These are phyloP conservation scores for Troglohyphantes excavatus DNA, from an alignment of 2,888 invertebrate species.

Conservation along the genomic window DNA sequence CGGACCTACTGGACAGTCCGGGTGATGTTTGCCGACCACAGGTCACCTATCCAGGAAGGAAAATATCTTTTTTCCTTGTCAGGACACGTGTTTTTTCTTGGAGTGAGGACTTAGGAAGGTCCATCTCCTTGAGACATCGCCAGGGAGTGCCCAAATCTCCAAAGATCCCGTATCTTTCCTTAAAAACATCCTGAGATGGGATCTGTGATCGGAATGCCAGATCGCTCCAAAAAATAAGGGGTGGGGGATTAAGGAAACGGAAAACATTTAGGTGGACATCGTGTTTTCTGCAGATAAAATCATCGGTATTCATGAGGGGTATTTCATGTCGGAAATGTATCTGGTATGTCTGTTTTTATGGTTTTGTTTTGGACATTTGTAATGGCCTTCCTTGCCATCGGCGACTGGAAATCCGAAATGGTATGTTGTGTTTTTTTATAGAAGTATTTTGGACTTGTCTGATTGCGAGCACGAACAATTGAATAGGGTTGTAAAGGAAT, in stretches of 20 bases:
- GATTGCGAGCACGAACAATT: no score
- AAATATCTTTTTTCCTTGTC: background rate
- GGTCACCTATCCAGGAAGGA: background rate
- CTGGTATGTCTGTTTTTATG: background rate
- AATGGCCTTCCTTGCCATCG: background rate
- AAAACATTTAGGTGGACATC: constrained; percentile 77
- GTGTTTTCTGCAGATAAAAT: constrained; percentile 42
- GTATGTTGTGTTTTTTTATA: background rate
- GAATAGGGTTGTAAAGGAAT: no score
- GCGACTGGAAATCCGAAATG: background rate
- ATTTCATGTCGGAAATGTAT: background rate
- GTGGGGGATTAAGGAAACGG: constrained; percentile 69
- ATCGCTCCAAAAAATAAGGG: constrained; percentile 10
- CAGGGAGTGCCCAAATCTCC: constrained; percentile 7
- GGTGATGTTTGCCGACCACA: constrained; percentile 3
- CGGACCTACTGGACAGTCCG: constrained; percentile 55
- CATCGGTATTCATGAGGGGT: constrained; percentile 30
- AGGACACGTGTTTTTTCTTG: background rate
- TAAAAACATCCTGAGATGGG: background rate
- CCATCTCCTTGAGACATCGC: constrained; percentile 14
- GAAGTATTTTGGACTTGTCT: no score
- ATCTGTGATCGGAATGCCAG: constrained; percentile 58
- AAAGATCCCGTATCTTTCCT: constrained; percentile 13
- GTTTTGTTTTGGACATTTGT: background rate
- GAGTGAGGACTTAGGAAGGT: constrained; percentile 24